A percentile compares a stretch with the other conserved stretches of the same genome.
These are phyloP conservation scores for Chirona hameri DNA, from an alignment of 2,888 invertebrate species.

Conservation along the genomic window DNA sequence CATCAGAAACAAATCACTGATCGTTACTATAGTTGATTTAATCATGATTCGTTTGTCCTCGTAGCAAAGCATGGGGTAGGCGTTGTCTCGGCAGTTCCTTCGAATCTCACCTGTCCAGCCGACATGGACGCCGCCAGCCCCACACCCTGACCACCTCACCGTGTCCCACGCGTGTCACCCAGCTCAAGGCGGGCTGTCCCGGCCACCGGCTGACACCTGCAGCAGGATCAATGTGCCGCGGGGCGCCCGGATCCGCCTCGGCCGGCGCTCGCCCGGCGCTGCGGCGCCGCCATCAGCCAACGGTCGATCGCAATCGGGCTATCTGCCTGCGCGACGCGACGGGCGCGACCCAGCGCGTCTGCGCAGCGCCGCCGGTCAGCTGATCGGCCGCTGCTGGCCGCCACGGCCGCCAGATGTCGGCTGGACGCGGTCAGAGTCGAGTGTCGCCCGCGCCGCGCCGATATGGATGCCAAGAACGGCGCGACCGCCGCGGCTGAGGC, in stretches of 20 bases:
- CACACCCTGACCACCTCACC: too few relatives aligned
- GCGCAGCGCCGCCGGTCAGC: constrained; percentile 2
- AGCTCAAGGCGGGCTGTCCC: too few relatives aligned
- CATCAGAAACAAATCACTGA: too few relatives aligned
- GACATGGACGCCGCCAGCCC: too few relatives aligned
- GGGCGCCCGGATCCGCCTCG: neutral
- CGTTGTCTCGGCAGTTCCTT: too few relatives aligned
- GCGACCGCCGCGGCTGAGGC: neutral
- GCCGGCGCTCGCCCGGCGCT: neutral
- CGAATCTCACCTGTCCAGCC: too few relatives aligned
- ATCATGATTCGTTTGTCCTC: too few relatives aligned
- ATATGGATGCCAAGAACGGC: neutral
- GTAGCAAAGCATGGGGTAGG: too few relatives aligned
- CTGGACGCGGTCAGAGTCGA: neutral
- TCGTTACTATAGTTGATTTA: too few relatives aligned
- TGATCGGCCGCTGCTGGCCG: neutral
- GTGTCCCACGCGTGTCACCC: too few relatives aligned
- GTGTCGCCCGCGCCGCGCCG: neutral
- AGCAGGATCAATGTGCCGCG: neutral
- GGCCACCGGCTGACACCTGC: neutral
- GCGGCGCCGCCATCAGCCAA: neutral
- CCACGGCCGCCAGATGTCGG: neutral
- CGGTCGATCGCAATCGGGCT: neutral
- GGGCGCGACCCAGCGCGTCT: constrained; percentile 2
- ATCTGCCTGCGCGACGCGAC: neutral